phyloP scores from a whole-genome alignment of 2,888 invertebrate species.

The Micoletzkya japonica region DNA sequence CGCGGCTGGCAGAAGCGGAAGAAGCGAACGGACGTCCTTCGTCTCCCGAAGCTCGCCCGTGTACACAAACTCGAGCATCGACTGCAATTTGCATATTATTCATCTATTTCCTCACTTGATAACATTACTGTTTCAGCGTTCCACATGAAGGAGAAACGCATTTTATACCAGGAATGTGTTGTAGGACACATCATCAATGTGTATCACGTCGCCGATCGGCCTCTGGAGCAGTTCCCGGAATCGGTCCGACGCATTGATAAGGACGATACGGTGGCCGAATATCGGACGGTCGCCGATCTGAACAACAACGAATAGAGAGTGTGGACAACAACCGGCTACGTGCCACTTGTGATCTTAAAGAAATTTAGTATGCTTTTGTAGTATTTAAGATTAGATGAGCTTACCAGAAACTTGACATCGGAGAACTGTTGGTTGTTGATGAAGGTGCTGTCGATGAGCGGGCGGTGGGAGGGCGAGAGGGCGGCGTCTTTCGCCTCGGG shows the following conservation, averaged over 20 bases:
- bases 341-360: background rate
- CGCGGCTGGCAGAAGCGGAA: slow-evolving; percentile 82
- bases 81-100: slow-evolving; percentile 68
- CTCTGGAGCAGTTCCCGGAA: slow-evolving; percentile 37
- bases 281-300: slow-evolving; percentile 79
- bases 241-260: slow-evolving; percentile 73
- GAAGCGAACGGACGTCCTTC: slow-evolving; percentile 79
- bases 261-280: slow-evolving; percentile 89
- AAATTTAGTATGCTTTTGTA: background rate
- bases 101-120: background rate
- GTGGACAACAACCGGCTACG: background rate
- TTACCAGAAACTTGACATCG: slow-evolving; percentile 85
- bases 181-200: slow-evolving; percentile 88
- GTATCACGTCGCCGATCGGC: slow-evolving; percentile 68
- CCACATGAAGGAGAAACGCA: slow-evolving; percentile 1
- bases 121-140: background rate
- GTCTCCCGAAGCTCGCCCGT: slow-evolving; percentile 82
- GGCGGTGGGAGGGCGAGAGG: slow-evolving; percentile 16
- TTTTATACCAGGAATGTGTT: slow-evolving; percentile 82
- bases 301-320: background rate
- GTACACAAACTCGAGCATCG: slow-evolving; percentile 90
- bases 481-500: background rate
- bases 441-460: slow-evolving; percentile 78
- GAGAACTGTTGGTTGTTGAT: slow-evolving; percentile 90
- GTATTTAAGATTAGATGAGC: background rate